Conservation (phyloP, 1,140 invertebrate genomes). For the Aleiodes sp. region DNA sequence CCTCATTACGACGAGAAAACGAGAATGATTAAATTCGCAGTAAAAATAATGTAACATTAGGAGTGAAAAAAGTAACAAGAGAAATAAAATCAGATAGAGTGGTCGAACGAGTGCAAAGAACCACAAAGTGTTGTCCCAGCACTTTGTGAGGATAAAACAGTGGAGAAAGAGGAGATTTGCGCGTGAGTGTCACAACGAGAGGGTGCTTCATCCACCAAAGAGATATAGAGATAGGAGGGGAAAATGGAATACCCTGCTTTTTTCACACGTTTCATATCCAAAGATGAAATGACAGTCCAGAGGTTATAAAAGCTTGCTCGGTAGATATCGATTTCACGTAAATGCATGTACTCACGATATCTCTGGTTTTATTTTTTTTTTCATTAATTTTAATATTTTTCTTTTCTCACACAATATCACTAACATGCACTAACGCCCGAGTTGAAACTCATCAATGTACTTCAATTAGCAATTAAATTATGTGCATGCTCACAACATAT, state of each 20-base stretch:
- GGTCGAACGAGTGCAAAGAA: slow-evolving; percentile 9
- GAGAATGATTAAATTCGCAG: not conserved
- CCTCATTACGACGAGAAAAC: too few relatives aligned
- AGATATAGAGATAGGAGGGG: not conserved
- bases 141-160: not conserved
- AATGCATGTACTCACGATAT: not conserved
- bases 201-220: slow-evolving; percentile 5
- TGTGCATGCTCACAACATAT: not conserved
- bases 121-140: slow-evolving; percentile 15
- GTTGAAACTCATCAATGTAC: not conserved
- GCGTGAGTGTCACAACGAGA: not conserved
- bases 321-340: slow-evolving; percentile 9
- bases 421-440: too few relatives aligned
- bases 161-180: not conserved
- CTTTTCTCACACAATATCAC: not conserved
- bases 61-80: not conserved
- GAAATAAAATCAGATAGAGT: not conserved
- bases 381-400: slow-evolving; percentile 12
- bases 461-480: not conserved
- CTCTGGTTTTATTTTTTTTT: not conserved
- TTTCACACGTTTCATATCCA: not conserved
- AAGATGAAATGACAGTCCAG: slow-evolving; percentile 9
- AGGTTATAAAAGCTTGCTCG: slow-evolving; percentile 7
- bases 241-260: not conserved
- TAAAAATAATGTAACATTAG: not conserved